phyloP scores from a whole-genome alignment of 2,797 vertebrate species.

The Siniperca obscura region DNA sequence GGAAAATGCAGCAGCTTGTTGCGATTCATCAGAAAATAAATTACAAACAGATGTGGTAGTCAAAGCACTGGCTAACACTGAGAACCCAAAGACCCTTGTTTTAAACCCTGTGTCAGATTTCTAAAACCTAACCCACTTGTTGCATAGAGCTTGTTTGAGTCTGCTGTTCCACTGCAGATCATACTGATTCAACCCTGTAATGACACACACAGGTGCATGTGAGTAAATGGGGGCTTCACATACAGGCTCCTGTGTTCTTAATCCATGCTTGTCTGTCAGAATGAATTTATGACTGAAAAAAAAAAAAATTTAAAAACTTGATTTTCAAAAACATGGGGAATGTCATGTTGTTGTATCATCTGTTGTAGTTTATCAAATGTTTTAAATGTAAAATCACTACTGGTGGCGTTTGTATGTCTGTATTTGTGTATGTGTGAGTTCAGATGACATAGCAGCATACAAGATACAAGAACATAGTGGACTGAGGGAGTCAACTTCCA shows the following conservation, averaged over 20 bases:
- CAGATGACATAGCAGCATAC: slow-evolving; percentile 76
- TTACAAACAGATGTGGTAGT: not conserved
- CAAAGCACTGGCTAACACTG: not conserved
- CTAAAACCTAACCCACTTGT: slow-evolving; percentile 36
- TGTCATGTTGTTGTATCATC: slow-evolving; percentile 33
- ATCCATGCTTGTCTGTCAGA: slow-evolving; percentile 37
- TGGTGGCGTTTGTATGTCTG: not conserved
- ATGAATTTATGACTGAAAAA: slow-evolving; percentile 1
- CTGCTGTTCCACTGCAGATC: slow-evolving; percentile 23
- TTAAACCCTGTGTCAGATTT: slow-evolving; percentile 50
- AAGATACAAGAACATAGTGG: slow-evolving; percentile 58
- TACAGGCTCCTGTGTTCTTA: slow-evolving; percentile 20
- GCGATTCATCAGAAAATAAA: not conserved
- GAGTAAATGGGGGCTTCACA: slow-evolving; percentile 5
- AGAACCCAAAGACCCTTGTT: slow-evolving; percentile 15
- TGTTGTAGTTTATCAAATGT: slow-evolving; percentile 10
- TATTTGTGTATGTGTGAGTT: slow-evolving; percentile 12
- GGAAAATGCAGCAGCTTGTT: not conserved
- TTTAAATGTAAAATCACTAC: slow-evolving; percentile 23
- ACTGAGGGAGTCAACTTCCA: slow-evolving; percentile 40
- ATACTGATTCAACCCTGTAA: slow-evolving; percentile 18
- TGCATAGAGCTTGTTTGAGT: slow-evolving; percentile 67
- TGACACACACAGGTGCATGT: not conserved
- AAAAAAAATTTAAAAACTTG: not conserved
- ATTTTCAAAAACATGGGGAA: not conserved